Conservation (phyloP, 2,888 invertebrate species). For the Gnatocerus cornutus region DNA sequence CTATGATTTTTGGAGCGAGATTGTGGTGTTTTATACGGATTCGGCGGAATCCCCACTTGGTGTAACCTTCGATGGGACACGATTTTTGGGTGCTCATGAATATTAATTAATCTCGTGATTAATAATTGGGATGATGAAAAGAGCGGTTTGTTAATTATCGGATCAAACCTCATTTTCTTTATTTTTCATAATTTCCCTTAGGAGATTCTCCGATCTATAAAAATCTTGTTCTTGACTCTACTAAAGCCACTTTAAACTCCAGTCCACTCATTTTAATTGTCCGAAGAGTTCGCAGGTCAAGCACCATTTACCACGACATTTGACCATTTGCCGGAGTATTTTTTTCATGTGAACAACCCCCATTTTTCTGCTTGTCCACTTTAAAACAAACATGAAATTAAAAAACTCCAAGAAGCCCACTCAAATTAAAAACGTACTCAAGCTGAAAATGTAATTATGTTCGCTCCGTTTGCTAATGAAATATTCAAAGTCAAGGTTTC, state of each 20-base stretch:
- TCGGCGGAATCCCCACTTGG: slow-evolving; percentile 17
- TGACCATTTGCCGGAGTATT: neutral
- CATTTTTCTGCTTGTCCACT: neutral
- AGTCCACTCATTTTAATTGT: neutral
- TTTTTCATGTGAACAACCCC: neutral
- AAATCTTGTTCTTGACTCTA: neutral
- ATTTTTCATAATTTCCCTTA: neutral
- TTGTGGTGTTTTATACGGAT: slow-evolving; percentile 30
- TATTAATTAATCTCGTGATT: slow-evolving; percentile 5
- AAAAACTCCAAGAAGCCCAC: neutral
- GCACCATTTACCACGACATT: slow-evolving; percentile 2
- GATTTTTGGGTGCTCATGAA: slow-evolving; percentile 15
- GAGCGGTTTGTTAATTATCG: neutral
- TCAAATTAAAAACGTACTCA: slow-evolving; percentile 5
- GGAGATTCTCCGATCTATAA: neutral
- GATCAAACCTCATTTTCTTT: neutral
- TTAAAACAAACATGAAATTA: neutral
- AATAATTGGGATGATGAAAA: slow-evolving; percentile 5
- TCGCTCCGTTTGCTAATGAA: neutral
- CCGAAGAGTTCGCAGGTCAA: neutral
- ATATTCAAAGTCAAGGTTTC: slow-evolving; percentile 25
- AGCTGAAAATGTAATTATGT: slow-evolving; percentile 9
- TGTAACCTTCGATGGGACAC: slow-evolving; percentile 5
- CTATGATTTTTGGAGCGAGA: slow-evolving; percentile 22
- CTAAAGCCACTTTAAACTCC: slow-evolving; percentile 4